Conservation (phyloP, 2,888 invertebrate species). For the Corythucha ciliata region DNA sequence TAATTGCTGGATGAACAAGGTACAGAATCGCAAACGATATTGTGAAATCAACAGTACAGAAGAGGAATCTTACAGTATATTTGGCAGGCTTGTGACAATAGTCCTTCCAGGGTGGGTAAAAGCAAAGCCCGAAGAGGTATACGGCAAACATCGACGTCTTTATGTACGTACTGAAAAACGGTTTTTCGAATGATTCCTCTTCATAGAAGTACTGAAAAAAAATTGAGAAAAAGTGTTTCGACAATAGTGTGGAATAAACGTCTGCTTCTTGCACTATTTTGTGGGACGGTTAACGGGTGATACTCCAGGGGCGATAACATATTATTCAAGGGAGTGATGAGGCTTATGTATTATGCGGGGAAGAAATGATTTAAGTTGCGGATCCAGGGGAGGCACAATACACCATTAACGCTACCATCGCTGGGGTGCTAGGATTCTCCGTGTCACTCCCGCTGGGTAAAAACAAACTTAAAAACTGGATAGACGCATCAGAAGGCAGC, state of each 20-base stretch:
- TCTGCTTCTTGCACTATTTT: not conserved
- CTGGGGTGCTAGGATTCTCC: too few species aligned
- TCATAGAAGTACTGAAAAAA: conserved; percentile 70
- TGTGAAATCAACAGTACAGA: not conserved
- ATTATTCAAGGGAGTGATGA: not conserved
- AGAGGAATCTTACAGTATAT: conserved; percentile 67
- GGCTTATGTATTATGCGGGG: too few species aligned
- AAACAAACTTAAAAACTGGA: not conserved
- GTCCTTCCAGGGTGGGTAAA: conserved; percentile 83
- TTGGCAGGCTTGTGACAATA: conserved; percentile 63
- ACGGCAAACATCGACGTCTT: conserved; percentile 90
- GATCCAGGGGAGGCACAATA: too few species aligned
- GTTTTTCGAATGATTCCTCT: conserved; percentile 79
- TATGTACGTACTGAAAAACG: conserved; percentile 91
- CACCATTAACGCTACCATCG: too few species aligned
- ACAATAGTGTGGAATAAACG: too few species aligned
- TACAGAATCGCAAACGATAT: not conserved
- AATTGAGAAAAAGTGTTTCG: conserved; percentile 28
- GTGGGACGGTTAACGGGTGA: not conserved
- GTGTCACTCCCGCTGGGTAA: too few species aligned
- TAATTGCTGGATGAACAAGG: too few species aligned
- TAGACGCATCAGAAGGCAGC: not conserved
- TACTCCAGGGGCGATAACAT: not conserved
- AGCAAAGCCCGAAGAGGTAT: conserved; percentile 79
- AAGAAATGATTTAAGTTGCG: too few species aligned